These are phyloP conservation scores for Rhinella marina DNA, from an alignment of 2,797 vertebrate species.

Conservation along the genomic window DNA sequence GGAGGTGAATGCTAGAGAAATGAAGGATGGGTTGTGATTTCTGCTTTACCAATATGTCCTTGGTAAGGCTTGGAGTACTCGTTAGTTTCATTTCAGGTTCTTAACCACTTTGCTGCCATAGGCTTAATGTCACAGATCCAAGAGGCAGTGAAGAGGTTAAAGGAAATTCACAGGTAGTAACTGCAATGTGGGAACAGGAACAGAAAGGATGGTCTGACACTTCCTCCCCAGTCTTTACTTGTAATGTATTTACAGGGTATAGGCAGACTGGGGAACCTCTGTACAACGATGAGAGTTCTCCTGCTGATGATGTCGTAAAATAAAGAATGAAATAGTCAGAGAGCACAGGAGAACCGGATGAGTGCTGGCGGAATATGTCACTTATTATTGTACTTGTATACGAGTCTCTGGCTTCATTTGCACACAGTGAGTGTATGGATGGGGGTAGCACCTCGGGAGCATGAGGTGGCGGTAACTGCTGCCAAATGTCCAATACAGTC, in stretches of 20 bases:
- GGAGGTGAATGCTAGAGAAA: background rate
- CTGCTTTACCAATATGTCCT: constrained; percentile 30
- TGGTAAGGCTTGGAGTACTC: constrained; percentile 47
- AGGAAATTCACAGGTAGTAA: constrained; percentile 90
- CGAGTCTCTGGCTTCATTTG: constrained; percentile 72
- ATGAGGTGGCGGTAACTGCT: constrained; percentile 70
- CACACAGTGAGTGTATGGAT: constrained; percentile 89
- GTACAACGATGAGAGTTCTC: constrained; percentile 94
- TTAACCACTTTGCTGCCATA: constrained; percentile 50
- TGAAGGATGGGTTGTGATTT: constrained; percentile 18
- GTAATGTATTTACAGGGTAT: constrained; percentile 99
- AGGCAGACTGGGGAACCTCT: constrained; percentile 87
- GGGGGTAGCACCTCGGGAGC: constrained; percentile 94
- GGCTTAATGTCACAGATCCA: constrained; percentile 22
- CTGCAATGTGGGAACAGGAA: constrained; percentile 83
- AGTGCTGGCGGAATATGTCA: constrained; percentile 70
- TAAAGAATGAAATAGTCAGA: constrained; percentile 95
- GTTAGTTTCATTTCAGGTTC: constrained; percentile 21
- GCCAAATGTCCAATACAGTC: constrained; percentile 74
- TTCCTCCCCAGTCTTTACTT: constrained; percentile 82
- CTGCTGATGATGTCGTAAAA: constrained; percentile 99
- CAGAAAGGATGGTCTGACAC: constrained; percentile 65
- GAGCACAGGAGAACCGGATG: constrained; percentile 87
- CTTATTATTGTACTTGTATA: constrained; percentile 67
- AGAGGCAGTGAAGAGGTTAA: constrained; percentile 72